Percentiles rank a stretch among this genome's conserved stretches.
phyloP scores from a whole-genome alignment of 2,797 vertebrate genomes.

The Acanthurus leucopareius region DNA sequence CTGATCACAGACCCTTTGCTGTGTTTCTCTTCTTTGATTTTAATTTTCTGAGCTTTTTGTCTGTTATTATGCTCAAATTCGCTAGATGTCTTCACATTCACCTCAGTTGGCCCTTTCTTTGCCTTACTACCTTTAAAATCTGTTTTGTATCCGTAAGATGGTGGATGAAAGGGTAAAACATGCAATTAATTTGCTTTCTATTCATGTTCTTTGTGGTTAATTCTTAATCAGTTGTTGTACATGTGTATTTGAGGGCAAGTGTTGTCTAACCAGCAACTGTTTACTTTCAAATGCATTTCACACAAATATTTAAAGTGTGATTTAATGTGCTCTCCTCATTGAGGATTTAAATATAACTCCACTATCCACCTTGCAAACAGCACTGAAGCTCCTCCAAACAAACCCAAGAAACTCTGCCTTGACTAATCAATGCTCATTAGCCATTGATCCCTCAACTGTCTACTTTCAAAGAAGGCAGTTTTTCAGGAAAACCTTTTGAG shows the following conservation, averaged over 20 bases:
- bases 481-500: background rate
- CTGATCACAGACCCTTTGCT: constrained; percentile 42
- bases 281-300: background rate
- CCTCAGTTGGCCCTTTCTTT: constrained; percentile 1
- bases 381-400: background rate
- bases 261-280: background rate
- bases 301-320: background rate
- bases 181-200: background rate
- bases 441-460: background rate
- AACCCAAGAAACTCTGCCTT: background rate
- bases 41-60: constrained; percentile 43
- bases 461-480: background rate
- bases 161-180: background rate
- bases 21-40: constrained; percentile 55
- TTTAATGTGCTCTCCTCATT: background rate
- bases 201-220: background rate
- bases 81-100: background rate
- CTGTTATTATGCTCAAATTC: constrained; percentile 42
- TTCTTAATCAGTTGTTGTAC: background rate
- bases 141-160: background rate
- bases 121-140: background rate
- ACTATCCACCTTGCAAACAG: background rate
- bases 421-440: background rate
- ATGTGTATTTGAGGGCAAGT: background rate
- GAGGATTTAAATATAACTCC: background rate